Conservation (phyloP, 2,888 invertebrate species). For the Orthosia gothica region DNA sequence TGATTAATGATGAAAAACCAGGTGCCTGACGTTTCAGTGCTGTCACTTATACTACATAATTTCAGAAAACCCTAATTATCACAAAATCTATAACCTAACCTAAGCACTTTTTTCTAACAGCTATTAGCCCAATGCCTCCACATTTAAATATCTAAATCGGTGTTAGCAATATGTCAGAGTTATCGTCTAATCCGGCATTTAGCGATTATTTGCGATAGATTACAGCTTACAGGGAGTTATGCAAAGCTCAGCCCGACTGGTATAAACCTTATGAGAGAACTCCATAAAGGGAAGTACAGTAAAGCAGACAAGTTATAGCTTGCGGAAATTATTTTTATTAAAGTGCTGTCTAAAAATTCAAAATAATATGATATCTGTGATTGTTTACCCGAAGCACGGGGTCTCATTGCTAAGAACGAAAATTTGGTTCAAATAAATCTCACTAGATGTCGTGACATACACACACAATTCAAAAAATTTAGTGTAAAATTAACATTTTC, state of each 20-base stretch:
- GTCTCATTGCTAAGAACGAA: too few species aligned
- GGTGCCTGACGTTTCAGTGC: too few species aligned
- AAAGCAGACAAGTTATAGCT: conserved; percentile 12
- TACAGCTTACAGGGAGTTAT: conserved; percentile 70
- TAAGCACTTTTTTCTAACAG: not conserved
- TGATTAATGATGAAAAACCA: too few species aligned
- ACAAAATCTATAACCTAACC: too few species aligned
- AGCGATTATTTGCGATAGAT: conserved; percentile 67
- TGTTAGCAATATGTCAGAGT: conserved; percentile 28
- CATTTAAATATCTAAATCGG: conserved; percentile 36
- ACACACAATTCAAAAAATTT: too few species aligned
- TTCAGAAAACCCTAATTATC: too few species aligned
- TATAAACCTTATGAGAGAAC: conserved; percentile 75
- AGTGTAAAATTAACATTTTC: too few species aligned
- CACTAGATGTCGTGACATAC: too few species aligned
- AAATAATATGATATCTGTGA: not conserved
- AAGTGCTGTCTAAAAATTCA: not conserved
- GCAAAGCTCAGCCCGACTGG: conserved; percentile 70
- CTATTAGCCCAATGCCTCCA: not conserved
- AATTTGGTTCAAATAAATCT: too few species aligned
- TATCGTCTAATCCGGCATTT: conserved; percentile 43
- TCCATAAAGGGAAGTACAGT: conserved; percentile 76
- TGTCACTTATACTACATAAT: too few species aligned
- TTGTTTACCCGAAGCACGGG: not conserved
- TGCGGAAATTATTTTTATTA: not conserved